Conservation (phyloP, 2,888 invertebrate species). For the Gibbula magus region DNA sequence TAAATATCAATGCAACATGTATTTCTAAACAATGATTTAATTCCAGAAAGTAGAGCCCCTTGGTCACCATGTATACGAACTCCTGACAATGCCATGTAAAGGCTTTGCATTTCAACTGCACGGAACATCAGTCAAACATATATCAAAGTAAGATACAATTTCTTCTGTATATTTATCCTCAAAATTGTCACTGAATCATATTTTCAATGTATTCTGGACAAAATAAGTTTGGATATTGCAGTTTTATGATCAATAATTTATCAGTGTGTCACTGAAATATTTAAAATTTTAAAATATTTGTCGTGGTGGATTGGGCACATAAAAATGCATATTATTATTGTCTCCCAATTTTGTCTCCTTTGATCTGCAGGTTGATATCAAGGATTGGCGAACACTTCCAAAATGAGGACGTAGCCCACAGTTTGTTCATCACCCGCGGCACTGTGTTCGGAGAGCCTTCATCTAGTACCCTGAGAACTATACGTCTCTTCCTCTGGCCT, state of each 20-base stretch:
- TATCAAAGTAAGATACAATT: conserved; percentile 30
- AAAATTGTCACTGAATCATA: too few species aligned
- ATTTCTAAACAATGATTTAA: too few species aligned
- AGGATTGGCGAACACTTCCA: conserved; percentile 80
- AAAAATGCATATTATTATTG: too few species aligned
- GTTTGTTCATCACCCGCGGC: conserved; percentile 83
- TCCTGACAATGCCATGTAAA: conserved; percentile 80
- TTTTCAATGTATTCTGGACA: too few species aligned
- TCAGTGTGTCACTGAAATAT: too few species aligned
- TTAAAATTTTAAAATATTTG: too few species aligned
- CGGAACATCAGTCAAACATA: conserved; percentile 32
- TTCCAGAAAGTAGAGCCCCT: conserved; percentile 79
- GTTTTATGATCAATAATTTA: too few species aligned
- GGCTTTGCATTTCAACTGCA: conserved; percentile 83
- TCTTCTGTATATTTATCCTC: background rate
- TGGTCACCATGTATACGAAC: conserved; percentile 78
- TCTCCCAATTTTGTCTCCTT: background rate
- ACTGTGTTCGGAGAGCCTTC: conserved; percentile 63
- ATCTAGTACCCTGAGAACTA: conserved; percentile 49
- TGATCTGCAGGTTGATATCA: conserved; percentile 74
- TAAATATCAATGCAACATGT: too few species aligned
- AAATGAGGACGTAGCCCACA: conserved; percentile 83
- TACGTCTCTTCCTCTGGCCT: conserved; percentile 71
- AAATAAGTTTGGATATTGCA: too few species aligned
- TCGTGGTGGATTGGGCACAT: too few species aligned